Evolutionary conservation across 2,888 invertebrate genomes (phyloP).

Genomic region (Isotomurus palustris): DNA sequence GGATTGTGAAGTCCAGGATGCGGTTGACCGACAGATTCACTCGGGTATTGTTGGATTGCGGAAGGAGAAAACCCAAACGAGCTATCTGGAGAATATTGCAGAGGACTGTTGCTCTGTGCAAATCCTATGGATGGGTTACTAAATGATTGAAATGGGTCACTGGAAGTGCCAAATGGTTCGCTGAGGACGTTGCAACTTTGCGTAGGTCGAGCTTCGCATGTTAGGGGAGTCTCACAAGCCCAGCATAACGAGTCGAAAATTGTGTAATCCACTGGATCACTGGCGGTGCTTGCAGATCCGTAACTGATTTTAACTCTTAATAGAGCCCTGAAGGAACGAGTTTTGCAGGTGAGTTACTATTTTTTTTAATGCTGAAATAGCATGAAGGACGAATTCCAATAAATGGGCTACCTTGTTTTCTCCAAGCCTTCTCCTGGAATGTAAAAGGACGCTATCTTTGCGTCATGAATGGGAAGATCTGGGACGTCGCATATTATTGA

Average conservation of each 20-base stretch:
- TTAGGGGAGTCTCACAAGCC: slow-evolving; percentile 37
- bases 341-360: background rate
- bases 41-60: slow-evolving; percentile 3
- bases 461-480: slow-evolving; percentile 44
- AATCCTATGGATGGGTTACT: slow-evolving; percentile 37
- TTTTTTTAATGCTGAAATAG: background rate
- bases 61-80: slow-evolving; percentile 25
- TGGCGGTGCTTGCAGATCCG: slow-evolving; percentile 35
- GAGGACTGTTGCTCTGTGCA: slow-evolving; percentile 40
- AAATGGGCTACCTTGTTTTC: slow-evolving; percentile 43
- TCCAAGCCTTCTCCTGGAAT: slow-evolving; percentile 46
- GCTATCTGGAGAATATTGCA: slow-evolving; percentile 40
- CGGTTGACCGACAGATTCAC: slow-evolving; percentile 16
- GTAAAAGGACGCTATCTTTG: slow-evolving; percentile 45
- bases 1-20: slow-evolving; percentile 43
- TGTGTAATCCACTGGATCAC: slow-evolving; percentile 40
- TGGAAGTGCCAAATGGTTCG: slow-evolving; percentile 40
- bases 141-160: slow-evolving; percentile 40
- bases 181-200: slow-evolving; percentile 45
- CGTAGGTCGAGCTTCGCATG: slow-evolving; percentile 41
- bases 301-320: slow-evolving; percentile 39
- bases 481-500: slow-evolving; percentile 44
- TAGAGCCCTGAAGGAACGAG: slow-evolving; percentile 28
- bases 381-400: too few species aligned
- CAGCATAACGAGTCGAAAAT: slow-evolving; percentile 45